Evolutionary conservation across 2,888 invertebrate species (phyloP), one percentile per base, ranked within the genome.

Genomic region (Calameuta pallipes): DNA sequence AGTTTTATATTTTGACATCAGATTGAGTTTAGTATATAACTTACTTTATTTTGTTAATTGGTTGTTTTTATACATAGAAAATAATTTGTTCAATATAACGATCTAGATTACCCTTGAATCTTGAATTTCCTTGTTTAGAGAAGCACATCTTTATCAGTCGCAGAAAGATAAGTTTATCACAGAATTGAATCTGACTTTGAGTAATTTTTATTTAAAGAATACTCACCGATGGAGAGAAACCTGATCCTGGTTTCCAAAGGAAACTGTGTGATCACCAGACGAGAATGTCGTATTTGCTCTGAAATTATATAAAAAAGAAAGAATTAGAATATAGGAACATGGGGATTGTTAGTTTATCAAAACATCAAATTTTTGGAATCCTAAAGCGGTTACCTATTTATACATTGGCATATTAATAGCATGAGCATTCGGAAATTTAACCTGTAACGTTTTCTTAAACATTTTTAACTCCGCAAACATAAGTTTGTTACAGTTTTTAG

Each of bases 211-310:
- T 30, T 71, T 31, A 71, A 34, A 71, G 71, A 34, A 34, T 31
- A 88, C 90, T 90, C 80, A 90, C 90, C 87, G 88, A 89, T 86
- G 83, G 86, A 84, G 87, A 90, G 84, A 88, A 87, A 84, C 81
- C 82, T 84, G 80, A 79, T 87, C 85, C 85, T 85, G 88, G 88
- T 88, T 90, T 90, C 89, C 87, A 78, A 84, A 82, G 89, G 89
- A 90, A 89, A 89, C 88, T 87, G 86, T 86, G 84, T 82, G 85
- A 88, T 90, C 89, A 89, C 88, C 88, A 88, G 82, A 79, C 73
- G 78, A 82, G 81, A 78, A 83, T 82, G 81, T 80, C 83, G 80
- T 80, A 84, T 82, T 85, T 82, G 83, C 82, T 81, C 88, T 88
- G 85, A 82, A 87, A 86, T 56, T 56, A 56, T 23, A 56, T 56